Percentiles rank a stretch among this genome's conserved stretches.
Evolutionary conservation across 2,113 vertebrate genomes (phyloP).

Genomic region (Zeus faber): DNA sequence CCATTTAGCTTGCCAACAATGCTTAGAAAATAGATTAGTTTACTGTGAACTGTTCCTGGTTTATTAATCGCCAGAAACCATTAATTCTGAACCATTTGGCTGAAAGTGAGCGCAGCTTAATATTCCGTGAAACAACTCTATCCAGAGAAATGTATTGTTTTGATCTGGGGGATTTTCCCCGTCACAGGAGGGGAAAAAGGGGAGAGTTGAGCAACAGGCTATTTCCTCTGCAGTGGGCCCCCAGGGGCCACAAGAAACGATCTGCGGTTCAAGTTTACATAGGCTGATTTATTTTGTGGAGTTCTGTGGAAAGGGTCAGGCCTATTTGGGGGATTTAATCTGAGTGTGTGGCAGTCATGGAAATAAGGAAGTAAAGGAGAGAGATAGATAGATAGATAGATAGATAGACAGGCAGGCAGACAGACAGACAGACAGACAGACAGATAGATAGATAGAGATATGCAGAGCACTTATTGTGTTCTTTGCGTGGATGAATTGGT

Average conservation of each 20-base stretch:
- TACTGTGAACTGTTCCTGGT: not conserved
- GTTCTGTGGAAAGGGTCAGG: constrained; percentile 29
- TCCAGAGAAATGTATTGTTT: constrained; percentile 46
- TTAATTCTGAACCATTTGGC: no score
- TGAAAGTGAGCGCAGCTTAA: no score
- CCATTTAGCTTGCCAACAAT: not conserved
- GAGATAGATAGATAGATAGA: no score
- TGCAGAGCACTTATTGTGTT: not conserved
- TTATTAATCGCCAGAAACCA: no score
- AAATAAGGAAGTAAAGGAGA: no score
- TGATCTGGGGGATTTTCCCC: constrained; percentile 48
- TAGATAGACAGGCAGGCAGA: no score
- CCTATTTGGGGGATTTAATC: constrained; percentile 28
- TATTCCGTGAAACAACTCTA: constrained; percentile 9
- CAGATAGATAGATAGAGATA: no score
- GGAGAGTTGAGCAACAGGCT: constrained; percentile 40
- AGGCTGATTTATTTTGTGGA: constrained; percentile 66
- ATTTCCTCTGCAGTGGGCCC: constrained; percentile 30
- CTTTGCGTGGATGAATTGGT: no score
- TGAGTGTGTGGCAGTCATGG: no score
- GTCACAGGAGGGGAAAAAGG: constrained; percentile 40
- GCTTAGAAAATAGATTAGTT: constrained; percentile 22
- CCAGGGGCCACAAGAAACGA: constrained; percentile 38
- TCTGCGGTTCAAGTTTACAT: constrained; percentile 73
- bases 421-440: no score